These are phyloP conservation scores for Nothura maculosa DNA, from an alignment of 2,797 vertebrate species.

Conservation along the genomic window DNA sequence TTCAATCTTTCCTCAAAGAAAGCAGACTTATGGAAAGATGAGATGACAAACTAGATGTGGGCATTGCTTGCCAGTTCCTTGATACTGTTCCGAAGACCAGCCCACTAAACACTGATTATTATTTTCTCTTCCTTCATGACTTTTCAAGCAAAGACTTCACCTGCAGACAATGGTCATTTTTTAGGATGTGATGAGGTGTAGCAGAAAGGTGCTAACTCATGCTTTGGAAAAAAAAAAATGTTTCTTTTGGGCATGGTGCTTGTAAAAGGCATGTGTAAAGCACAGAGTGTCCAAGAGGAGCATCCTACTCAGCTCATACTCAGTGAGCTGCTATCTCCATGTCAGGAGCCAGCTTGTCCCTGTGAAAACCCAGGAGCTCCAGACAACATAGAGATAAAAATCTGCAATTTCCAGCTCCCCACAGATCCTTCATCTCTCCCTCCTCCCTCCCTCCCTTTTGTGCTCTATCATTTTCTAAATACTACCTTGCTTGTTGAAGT, in stretches of 20 bases:
- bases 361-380: neutral
- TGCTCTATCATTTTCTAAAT: neutral
- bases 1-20: neutral
- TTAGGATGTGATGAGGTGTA: neutral
- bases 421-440: neutral
- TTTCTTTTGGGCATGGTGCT: neutral
- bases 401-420: neutral
- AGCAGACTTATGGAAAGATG: neutral
- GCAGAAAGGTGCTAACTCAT: neutral
- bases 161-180: neutral
- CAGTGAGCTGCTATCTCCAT: neutral
- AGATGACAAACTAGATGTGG: neutral
- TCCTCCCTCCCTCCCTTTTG: neutral
- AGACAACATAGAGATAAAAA: neutral
- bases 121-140: neutral
- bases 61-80: neutral
- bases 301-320: neutral
- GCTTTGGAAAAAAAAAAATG: neutral
- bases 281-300: rapidly evolving
- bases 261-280: neutral
- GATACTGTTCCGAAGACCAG: neutral
- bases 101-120: neutral
- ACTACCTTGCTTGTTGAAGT: neutral
- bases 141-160: neutral
- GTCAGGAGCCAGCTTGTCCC: neutral